Evolutionary conservation across 1,140 invertebrate genomes (phyloP), one percentile per base, ranked within the genome.

Genomic region (Leptinotarsa undecemlineata): DNA sequence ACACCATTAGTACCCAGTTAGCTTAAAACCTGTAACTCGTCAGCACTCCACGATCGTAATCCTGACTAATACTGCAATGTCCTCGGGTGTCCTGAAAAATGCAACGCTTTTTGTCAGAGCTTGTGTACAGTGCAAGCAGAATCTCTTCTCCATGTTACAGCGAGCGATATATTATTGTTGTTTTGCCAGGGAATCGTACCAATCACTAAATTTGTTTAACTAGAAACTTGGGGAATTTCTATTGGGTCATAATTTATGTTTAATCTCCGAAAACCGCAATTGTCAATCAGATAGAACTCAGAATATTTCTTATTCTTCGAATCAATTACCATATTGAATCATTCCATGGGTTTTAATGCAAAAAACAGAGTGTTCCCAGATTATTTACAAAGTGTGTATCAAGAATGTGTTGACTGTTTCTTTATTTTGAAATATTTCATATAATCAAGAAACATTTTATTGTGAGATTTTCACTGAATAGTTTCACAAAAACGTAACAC

Each of bases 11-110:
- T 64, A 71, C 66, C 62, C 74, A 75, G 62, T 75, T 75, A 75
- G 74, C 74, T 75, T 75, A 75, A 74, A 72, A 75, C 74, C 74
- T 70, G 63, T 67, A 72, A 72, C 69, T 72, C 63, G 74, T 72
- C 71, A 67, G 62, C 69, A 62, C 73, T 57, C 60, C 57, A 72
- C 62, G 48, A 71, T 48, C 48, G 48, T 75, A 75, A 75, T 75
- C 74, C 74, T 75, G 74, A 75, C 74, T 75, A 72, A 75, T 75
- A 67, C 33, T 67, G 20, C 33, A 64, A 21, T 70, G 71, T 72
- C 71, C 71, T 64, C 47, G 57, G 62, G 61, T 64, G 57, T 72
- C 71, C 71, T 72, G 71, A 72, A 72, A 72, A 72, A 72, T 72
- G 71, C 71, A 72, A 72, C 11, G 60, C 47, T 72, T 72, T 72